These are phyloP conservation scores for Neogale vison DNA, from an alignment of 2,113 vertebrate genomes.

Conservation along the genomic window DNA sequence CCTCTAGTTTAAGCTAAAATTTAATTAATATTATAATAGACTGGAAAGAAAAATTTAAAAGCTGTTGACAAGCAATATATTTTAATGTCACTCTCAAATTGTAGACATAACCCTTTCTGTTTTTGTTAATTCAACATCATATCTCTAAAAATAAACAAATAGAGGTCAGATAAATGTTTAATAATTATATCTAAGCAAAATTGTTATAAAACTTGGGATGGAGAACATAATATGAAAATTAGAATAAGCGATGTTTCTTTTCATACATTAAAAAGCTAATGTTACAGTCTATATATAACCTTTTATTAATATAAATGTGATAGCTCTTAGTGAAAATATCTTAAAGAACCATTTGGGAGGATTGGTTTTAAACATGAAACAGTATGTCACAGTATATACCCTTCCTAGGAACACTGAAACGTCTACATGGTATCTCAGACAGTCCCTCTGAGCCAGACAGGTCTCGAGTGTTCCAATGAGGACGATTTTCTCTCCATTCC, in stretches of 20 bases:
- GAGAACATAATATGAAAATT: accelerated
- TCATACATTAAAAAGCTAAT: accelerated
- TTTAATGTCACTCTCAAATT: conserved; percentile 71
- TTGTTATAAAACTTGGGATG: accelerated
- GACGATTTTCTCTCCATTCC: not conserved
- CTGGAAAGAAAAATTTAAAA: conserved; percentile 74
- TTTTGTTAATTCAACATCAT: conserved; percentile 66
- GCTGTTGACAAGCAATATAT: conserved; percentile 71
- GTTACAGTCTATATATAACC: accelerated
- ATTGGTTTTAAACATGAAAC: not conserved
- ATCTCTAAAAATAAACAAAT: conserved; percentile 37
- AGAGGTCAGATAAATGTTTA: not conserved
- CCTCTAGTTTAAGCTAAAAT: conserved; percentile 78
- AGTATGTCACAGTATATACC: not conserved
- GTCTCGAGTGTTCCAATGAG: not conserved
- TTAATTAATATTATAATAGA: conserved; percentile 79
- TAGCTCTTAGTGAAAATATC: not conserved
- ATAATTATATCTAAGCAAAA: not conserved
- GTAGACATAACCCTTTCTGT: conserved; percentile 68
- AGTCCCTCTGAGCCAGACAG: not conserved
- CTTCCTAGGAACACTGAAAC: not conserved
- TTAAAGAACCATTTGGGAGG: not conserved
- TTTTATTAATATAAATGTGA: not conserved
- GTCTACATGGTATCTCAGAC: not conserved
- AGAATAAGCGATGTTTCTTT: accelerated